Conservation (phyloP, 2,113 vertebrate species). For the Crotalus helleri region DNA sequence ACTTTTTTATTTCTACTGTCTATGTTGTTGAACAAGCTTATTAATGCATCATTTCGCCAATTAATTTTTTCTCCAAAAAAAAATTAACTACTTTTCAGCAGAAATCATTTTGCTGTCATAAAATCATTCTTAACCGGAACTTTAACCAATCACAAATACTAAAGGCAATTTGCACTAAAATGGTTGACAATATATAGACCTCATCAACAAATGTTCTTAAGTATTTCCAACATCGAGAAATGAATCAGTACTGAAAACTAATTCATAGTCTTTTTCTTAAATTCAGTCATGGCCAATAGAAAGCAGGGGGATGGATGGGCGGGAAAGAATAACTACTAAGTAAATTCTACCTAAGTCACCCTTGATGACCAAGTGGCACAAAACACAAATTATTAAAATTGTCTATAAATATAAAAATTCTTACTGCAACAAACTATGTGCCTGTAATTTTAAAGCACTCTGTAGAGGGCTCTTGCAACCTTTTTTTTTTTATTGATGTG, state of each 20-base stretch:
- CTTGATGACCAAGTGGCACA: constrained; percentile 62
- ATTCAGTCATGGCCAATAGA: constrained; percentile 59
- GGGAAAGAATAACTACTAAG: constrained; percentile 51
- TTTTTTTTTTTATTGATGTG: constrained; percentile 49
- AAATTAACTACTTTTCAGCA: constrained; percentile 60
- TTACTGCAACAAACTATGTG: constrained; percentile 74
- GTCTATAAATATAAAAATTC: constrained; percentile 48
- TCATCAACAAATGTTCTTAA: constrained; percentile 53
- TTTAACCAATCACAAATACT: constrained; percentile 66
- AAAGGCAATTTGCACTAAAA: constrained; percentile 74
- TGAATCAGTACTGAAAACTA: constrained; percentile 67
- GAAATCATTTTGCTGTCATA: constrained; percentile 66
- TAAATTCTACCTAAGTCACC: constrained; percentile 66
- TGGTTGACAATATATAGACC: constrained; percentile 58
- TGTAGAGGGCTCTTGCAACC: constrained; percentile 64
- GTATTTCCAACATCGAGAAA: constrained; percentile 19
- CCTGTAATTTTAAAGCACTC: constrained; percentile 78
- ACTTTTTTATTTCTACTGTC: constrained; percentile 58
- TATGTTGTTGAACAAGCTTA: constrained; percentile 66
- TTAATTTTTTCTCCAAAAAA: constrained; percentile 59
- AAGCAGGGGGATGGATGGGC: constrained; percentile 1
- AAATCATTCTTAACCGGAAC: constrained; percentile 59
- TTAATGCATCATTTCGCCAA: constrained; percentile 61
- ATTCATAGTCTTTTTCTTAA: constrained; percentile 49
- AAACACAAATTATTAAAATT: constrained; percentile 62